A percentile compares a stretch with the other conserved stretches of the same genome.
These are phyloP conservation scores for Laterallus jamaicensis DNA, from an alignment of 2,113 vertebrate genomes.

Conservation along the genomic window DNA sequence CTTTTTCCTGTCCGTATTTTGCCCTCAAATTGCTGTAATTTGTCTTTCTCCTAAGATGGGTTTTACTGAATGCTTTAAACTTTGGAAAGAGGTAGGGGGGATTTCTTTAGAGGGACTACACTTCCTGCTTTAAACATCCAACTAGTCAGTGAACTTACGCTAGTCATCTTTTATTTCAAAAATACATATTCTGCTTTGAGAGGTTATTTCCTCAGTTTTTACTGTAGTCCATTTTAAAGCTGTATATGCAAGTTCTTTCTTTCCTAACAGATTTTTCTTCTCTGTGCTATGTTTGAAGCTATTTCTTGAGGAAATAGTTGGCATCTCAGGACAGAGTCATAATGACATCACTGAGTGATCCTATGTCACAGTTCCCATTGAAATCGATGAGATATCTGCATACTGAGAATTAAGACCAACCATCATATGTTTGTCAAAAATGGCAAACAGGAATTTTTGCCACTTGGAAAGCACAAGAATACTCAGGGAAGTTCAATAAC, in stretches of 20 bases:
- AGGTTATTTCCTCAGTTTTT: conserved; percentile 12
- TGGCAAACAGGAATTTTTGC: conserved; percentile 9
- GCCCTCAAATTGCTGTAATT: neutral
- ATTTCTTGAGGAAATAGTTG: conserved; percentile 39
- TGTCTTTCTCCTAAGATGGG: neutral
- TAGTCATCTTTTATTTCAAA: too few species aligned
- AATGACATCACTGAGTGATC: neutral
- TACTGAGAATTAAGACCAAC: neutral
- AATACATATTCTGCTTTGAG: neutral
- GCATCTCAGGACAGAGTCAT: conserved; percentile 23
- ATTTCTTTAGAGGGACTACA: neutral
- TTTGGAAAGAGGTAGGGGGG: neutral
- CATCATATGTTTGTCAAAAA: neutral
- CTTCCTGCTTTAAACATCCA: neutral
- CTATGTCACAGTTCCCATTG: neutral
- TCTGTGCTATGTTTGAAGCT: neutral
- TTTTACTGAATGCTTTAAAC: neutral
- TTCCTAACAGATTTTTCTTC: neutral
- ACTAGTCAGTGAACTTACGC: neutral
- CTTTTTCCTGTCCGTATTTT: neutral
- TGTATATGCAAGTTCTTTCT: neutral
- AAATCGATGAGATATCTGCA: neutral
- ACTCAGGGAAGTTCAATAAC: conserved; percentile 21
- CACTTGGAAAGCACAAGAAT: neutral
- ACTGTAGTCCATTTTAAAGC: neutral